Evolutionary conservation across 2,113 vertebrate species (phyloP), one percentile per base, ranked within the genome.

Genomic region (Hypocryptadius cinnamomeus): DNA sequence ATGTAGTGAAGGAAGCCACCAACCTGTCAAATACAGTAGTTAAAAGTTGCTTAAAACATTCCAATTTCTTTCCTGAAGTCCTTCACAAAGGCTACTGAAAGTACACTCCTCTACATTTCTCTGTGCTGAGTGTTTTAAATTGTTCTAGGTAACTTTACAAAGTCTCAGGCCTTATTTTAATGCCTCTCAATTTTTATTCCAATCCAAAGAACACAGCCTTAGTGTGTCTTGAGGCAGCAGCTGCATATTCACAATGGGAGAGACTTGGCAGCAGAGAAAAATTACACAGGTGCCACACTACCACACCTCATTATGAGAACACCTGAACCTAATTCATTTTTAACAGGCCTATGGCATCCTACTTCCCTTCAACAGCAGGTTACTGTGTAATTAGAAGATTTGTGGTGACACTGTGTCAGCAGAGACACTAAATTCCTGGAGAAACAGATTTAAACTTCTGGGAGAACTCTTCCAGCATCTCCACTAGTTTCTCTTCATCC

Each of bases 401-500:
- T 39, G 33, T 20, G 35, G 20, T 65, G 74, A 45, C 2, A 2
- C 10, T 47, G 25, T 40, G 15, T 31, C 42, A 82, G 54, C 51
- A 59, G 44, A n/a, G 35, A 59, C 57, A 31, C 39, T 91, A 91
- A 40, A 70, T 70, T 82, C 56, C 64, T 27, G 20, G 3, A 74
- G 66, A 77, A 68, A 39, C 8, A 3, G 82, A 74, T 86, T 97
- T 98, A 93, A 98, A 98, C 79, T 97, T 98, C 57, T 89, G 91
- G 28, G 97, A 95, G 3, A 98, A 83, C 50, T 98, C 95, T 60
- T 97, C 97, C 89, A 98, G 91, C 8, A 57, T 20, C 23, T 94
- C 89, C 79, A 94, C 91, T 9, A 98, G 95, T 65, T 97, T 98
- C 74, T 98, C 94, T 79, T 98, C 97, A n/a, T 98, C 98, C 33